Evolutionary conservation across 2,113 vertebrate species (phyloP), one percentile per base, ranked within the genome.

Genomic region (Lates calcarifer): DNA sequence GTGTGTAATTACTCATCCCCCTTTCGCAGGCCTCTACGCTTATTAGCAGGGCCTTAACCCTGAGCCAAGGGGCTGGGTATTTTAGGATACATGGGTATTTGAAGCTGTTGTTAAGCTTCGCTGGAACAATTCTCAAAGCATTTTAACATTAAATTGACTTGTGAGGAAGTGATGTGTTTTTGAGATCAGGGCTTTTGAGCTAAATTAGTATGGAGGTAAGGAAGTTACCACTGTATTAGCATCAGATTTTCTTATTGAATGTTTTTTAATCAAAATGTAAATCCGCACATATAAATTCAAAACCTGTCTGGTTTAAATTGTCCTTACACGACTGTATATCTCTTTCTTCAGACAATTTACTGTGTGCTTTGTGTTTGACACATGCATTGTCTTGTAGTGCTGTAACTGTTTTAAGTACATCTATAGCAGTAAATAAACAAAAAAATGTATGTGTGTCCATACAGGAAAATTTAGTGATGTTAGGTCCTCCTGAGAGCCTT

Each of bases 1-100:
- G 74, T 86, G 83, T 69, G 73, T 90, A 88, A 89, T 90, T 81
- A 83, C 84, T 80, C 75, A 68, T 83, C 37, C 72, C 57, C 53
- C 61, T 83, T 83, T 77, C 65, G 62, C 58, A 83, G 71, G 81
- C 77, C 65, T 88, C 71, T 33, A 53, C 56, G 78, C 76, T 91
- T 75, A 82, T 88, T 90, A 88, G 64, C 29, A 1, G 67, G 61
- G 63, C 47, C 80, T 76, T 58, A 68, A 66, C 79, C 68, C 79
- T 35, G 55, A 87, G 80, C 71, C 77, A 51, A 83, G 64, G 62
- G 62, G 39, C 74, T 45, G 18, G 55, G 72, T 69, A 78, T 90
- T 86, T 80, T 71, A 39, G 74, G 67, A 85, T 79, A 62, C 75
- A 65, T 43, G 53, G 58, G 15, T 84, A 66, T 87, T 80, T 75